Base-by-base conservation (phyloP, 1,140 invertebrate species). In the Drosophila sp. region DNA sequence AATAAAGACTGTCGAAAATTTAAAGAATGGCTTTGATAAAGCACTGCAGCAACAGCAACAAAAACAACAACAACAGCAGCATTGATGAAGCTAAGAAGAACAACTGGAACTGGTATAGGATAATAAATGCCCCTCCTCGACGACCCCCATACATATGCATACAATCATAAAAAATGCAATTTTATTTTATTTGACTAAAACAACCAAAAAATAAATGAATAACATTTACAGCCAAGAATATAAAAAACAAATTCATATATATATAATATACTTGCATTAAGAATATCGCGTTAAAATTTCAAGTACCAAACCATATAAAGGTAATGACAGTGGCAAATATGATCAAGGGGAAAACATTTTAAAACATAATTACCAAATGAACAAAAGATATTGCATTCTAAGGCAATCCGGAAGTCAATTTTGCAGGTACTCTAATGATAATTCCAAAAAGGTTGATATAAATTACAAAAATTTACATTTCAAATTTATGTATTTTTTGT, bases 1-100 rank as follows among this genome's bases (percentile, higher is more conserved):
- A 76, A 86, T 86, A 86, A 81, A 86, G 82, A 81, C 79, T 80
- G 80, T 85, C 74, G 81, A 86, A 85, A 81, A 72, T 72, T 81
- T 79, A 75, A 85, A 78, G 82, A 81, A 85, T 86, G 78, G 70
- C 74, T 85, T 70, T 81, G 66, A 85, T 70, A 80, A 84, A 77
- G 72, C 69, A 66, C 65, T 58, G 62, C 41, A 62, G 38, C 62
- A 75, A 54, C 66, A 64, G 63, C 66, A 61, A 62, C 41, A 62
- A 35, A 57, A 74, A 44, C 72, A 65, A 66, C 66, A 58, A 57
- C 56, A 65, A 35, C 29, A 66, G n/a, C 33, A 70, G 25, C 38
- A 50, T 68, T 67, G 68, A 58, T 56, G 72, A 81, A 61, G 62
- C 79, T 64, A 70, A 70, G 63, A 76, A 84, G 66, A 76, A 76